These are phyloP conservation scores for Aphidius ervi DNA, from an alignment of 1,140 invertebrate species.

Conservation along the genomic window DNA sequence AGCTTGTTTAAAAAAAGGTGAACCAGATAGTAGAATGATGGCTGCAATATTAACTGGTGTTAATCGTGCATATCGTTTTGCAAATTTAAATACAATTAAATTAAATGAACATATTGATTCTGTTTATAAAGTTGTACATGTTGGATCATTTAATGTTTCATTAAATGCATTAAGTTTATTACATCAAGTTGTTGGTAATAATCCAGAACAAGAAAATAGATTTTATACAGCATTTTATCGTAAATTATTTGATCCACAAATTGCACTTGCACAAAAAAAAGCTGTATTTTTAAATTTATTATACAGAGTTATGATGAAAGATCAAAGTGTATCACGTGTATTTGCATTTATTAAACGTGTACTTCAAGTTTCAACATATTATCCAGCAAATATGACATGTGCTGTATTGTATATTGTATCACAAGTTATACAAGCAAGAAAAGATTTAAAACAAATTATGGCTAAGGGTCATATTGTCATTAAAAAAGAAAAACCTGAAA, in stretches of 20 bases:
- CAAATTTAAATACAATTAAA: slow-evolving; percentile 56
- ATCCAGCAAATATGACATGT: slow-evolving; percentile 57
- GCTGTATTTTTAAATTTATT: slow-evolving; percentile 84
- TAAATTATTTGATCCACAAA: slow-evolving; percentile 75
- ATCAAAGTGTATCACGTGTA: slow-evolving; percentile 66
- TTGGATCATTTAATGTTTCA: slow-evolving; percentile 76
- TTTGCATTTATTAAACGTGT: slow-evolving; percentile 87
- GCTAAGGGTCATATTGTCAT: slow-evolving; percentile 12
- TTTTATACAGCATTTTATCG: slow-evolving; percentile 89
- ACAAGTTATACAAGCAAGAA: slow-evolving; percentile 54
- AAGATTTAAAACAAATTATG: slow-evolving; percentile 28
- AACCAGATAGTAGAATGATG: slow-evolving; percentile 90
- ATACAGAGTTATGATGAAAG: slow-evolving; percentile 78
- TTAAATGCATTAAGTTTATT: slow-evolving; percentile 85
- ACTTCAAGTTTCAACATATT: slow-evolving; percentile 67
- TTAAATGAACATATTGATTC: slow-evolving; percentile 73
- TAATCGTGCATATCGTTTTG: slow-evolving; percentile 81
- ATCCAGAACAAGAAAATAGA: slow-evolving; percentile 49
- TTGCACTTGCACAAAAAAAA: slow-evolving; percentile 70
- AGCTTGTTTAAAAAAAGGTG: slow-evolving; percentile 83
- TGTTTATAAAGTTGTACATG: slow-evolving; percentile 85
- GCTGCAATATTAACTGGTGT: slow-evolving; percentile 83
- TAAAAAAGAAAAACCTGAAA: slow-evolving; percentile 30
- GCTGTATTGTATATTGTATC: slow-evolving; percentile 78
- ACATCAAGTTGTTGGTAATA: slow-evolving; percentile 60